Conservation (phyloP, 1,140 invertebrate genomes). For the Rhynchophorus ferrugineus region DNA sequence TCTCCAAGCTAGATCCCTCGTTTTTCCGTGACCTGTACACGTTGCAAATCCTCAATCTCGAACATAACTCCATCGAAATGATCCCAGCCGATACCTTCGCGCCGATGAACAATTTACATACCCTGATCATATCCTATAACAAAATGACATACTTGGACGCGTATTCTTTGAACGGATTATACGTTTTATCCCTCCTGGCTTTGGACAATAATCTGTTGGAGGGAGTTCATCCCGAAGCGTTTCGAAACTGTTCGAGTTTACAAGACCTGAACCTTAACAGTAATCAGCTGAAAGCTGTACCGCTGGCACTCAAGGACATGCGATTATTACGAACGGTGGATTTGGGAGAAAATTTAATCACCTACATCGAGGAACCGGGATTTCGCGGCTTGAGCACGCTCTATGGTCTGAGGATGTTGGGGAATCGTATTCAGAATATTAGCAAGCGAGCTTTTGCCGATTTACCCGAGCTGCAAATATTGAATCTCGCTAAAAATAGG, state of each 20-base stretch:
- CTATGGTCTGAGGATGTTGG: conserved; percentile 76
- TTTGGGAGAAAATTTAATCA: conserved; percentile 75
- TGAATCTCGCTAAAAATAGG: conserved; percentile 82
- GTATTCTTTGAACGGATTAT: conserved; percentile 69
- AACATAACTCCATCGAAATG: conserved; percentile 69
- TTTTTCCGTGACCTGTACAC: conserved; percentile 75
- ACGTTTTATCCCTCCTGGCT: conserved; percentile 67
- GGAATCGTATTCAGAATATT: conserved; percentile 81
- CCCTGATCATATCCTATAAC: conserved; percentile 71
- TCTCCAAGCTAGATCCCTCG: conserved; percentile 70
- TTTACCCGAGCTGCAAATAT: conserved; percentile 72
- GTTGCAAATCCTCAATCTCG: conserved; percentile 72
- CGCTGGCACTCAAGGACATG: conserved; percentile 66
- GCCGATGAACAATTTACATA: conserved; percentile 77
- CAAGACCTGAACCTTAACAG: conserved; percentile 80
- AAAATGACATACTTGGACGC: conserved; percentile 68
- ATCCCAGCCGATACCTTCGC: conserved; percentile 74
- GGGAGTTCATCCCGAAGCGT: conserved; percentile 70
- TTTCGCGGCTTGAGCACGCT: conserved; percentile 73
- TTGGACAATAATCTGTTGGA: conserved; percentile 73
- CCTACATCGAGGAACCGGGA: conserved; percentile 65
- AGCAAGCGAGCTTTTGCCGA: conserved; percentile 73
- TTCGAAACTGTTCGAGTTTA: conserved; percentile 71
- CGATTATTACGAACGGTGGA: conserved; percentile 70
- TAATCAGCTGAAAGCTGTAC: conserved; percentile 73